These are phyloP conservation scores for Gallinago media DNA, from an alignment of 2,113 vertebrate genomes.

Conservation along the genomic window DNA sequence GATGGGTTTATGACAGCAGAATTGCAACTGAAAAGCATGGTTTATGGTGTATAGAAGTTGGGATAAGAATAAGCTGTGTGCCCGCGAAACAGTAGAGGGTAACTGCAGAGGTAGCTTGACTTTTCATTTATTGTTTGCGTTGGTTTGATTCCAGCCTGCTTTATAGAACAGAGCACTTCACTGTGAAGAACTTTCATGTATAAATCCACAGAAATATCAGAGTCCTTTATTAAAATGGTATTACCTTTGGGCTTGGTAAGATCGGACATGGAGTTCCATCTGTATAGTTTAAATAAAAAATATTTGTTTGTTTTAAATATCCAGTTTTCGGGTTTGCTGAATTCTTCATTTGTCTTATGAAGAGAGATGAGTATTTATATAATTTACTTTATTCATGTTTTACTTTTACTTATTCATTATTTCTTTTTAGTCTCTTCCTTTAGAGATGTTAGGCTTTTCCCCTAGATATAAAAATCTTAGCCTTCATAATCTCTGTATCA, in stretches of 20 bases:
- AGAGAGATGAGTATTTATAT: neutral
- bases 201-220: neutral
- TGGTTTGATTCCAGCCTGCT: neutral
- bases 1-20: neutral
- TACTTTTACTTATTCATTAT: neutral
- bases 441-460: neutral
- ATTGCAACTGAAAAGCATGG: neutral
- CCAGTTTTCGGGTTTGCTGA: neutral
- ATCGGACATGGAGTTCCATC: neutral
- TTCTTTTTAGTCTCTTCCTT: neutral
- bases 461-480: neutral
- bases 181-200: neutral
- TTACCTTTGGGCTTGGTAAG: neutral
- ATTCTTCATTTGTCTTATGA: neutral
- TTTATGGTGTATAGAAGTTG: neutral
- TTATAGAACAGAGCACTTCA: neutral
- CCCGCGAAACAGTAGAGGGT: neutral
- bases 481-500: neutral
- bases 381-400: neutral
- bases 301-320: neutral
- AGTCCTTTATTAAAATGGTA: neutral
- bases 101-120: neutral
- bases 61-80: neutral
- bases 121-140: neutral
- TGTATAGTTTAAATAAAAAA: neutral